Conservation (phyloP, 1,140 invertebrate species). For the Habropoda laboriosa region DNA sequence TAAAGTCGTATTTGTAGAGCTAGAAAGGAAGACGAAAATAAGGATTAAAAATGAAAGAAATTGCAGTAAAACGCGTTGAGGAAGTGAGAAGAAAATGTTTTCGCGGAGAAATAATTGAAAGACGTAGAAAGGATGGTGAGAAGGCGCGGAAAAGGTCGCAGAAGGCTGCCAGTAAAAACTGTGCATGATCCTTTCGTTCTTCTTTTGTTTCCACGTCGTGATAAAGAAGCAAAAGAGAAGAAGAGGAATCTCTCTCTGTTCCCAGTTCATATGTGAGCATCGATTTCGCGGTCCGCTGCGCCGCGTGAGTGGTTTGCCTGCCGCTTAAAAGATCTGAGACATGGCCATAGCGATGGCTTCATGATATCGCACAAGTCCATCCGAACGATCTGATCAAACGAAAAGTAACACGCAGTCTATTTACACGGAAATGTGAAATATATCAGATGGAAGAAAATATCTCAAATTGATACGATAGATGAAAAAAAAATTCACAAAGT, state of each 20-base stretch:
- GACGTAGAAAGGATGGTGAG: constrained; percentile 15
- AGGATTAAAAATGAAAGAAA: not conserved
- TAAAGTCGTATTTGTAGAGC: no score
- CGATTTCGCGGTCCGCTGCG: constrained; percentile 81
- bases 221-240: constrained; percentile 47
- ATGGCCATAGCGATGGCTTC: constrained; percentile 71
- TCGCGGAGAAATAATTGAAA: constrained; percentile 25
- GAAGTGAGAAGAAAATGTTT: constrained; percentile 23
- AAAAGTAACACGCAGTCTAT: no score
- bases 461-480: no score
- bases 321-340: constrained; percentile 74
- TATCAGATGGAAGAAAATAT: no score
- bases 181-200: constrained; percentile 47
- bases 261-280: constrained; percentile 81
- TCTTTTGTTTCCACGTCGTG: constrained; percentile 53
- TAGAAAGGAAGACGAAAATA: no score
- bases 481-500: no score
- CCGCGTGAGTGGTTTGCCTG: constrained; percentile 78
- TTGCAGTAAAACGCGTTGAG: not conserved
- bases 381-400: constrained; percentile 54
- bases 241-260: constrained; percentile 59
- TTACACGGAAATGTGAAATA: no score
- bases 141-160: constrained; percentile 50
- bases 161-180: constrained; percentile 45
- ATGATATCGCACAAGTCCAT: constrained; percentile 66